Conservation (phyloP, 2,113 vertebrate genomes). For the Salvelinus fontinalis region DNA sequence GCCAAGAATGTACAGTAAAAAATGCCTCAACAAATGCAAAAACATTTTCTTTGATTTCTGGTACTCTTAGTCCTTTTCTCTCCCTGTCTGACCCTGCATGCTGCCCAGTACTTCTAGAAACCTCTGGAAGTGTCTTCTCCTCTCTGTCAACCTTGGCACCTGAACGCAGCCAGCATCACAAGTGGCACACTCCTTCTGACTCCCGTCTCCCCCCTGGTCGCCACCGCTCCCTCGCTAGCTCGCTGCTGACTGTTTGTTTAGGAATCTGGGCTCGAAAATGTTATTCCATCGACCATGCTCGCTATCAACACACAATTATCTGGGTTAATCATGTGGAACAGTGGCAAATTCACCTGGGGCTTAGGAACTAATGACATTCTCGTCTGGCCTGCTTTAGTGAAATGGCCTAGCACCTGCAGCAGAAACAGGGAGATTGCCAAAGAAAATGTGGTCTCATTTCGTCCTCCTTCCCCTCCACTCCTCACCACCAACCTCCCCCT, state of each 20-base stretch:
- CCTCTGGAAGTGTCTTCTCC: neutral
- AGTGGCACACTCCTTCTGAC: slow-evolving; percentile 20
- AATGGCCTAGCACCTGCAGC: slow-evolving; percentile 99
- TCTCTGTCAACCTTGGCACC: slow-evolving; percentile 28
- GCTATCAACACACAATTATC: slow-evolving; percentile 99
- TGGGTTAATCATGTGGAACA: slow-evolving; percentile 99
- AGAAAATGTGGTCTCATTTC: slow-evolving; percentile 97
- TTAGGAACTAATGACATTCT: slow-evolving; percentile 99
- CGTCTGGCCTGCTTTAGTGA: slow-evolving; percentile 99
- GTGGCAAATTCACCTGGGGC: slow-evolving; percentile 99
- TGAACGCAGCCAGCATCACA: slow-evolving; percentile 51
- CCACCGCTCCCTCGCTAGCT: slow-evolving; percentile 19
- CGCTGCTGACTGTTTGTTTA: slow-evolving; percentile 99
- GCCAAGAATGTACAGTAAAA: neutral
- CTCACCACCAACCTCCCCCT: slow-evolving; percentile 30
- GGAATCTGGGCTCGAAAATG: slow-evolving; percentile 98
- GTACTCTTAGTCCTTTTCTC: neutral
- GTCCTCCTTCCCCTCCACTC: slow-evolving; percentile 45
- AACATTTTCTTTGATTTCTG: neutral
- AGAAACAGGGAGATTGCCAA: slow-evolving; percentile 99
- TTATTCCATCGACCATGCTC: slow-evolving; percentile 99
- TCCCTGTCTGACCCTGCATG: neutral
- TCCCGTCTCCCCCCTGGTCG: slow-evolving; percentile 13
- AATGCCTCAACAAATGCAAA: neutral
- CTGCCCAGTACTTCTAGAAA: no score